Evolutionary conservation across 1,140 invertebrate genomes (phyloP), one percentile per base, ranked within the genome.

Genomic region (Agrypnia vestita): DNA sequence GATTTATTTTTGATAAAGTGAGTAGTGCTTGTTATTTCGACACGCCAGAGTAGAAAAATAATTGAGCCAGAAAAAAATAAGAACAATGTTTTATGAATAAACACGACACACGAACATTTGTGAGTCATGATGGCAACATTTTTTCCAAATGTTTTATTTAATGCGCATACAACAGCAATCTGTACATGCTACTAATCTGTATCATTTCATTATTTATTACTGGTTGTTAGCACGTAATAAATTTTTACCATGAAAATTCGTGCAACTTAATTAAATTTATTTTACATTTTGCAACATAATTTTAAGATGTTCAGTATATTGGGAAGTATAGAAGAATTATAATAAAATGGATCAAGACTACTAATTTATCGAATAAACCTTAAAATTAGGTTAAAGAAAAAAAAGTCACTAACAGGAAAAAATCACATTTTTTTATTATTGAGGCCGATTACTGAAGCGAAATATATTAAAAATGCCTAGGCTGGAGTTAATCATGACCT

Each of bases 31-130:
- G 75, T 82, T 76, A 78, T 49, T 55, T 43, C 17, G 55, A 80
- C 82, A 83, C 79, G 82, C 82, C 6, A 35, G 79, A 83, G 59
- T 55, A 62, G 25, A 12, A 55, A 74, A 80, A 80, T 78, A 80
- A 80, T 82, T 76, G 76, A 71, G 15, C 51, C 0, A 51, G 72
- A 15, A 80, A 80, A 82, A 80, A 82, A 72, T 43, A 35, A 51
- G 64, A 76, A 79, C 71, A 74, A 43, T 69, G 43, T 74, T 82
- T 78, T 69, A 61, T 25, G 8, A 53, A 25, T 72, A 76, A 55
- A 62, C 80, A 83, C 82, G 82, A 80, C 76, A 83, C 82, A 67
- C 35, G 59, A 71, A 72, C 82, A 83, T 83, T 74, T 80, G 75
- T 79, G 79, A 64, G 64, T 79, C 81, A 75, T 51, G 49, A 51